Percentiles rank a stretch among this genome's conserved stretches.
These are phyloP conservation scores for Thereva nobilitata DNA, from an alignment of 2,888 invertebrate genomes.

Conservation along the genomic window DNA sequence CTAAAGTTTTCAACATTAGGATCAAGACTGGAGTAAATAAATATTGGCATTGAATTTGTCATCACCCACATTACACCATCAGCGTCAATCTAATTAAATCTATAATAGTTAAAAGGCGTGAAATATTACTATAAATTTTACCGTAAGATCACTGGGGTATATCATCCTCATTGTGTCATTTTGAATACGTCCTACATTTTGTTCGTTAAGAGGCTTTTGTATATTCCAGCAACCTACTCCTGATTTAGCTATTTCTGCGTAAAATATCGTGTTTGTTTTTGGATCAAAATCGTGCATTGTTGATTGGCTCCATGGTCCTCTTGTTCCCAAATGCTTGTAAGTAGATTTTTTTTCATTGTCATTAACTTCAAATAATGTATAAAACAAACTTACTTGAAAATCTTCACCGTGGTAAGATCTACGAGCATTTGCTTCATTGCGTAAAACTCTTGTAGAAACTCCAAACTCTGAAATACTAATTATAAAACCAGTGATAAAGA, in stretches of 20 bases:
- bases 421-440: constrained; percentile 62
- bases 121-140: constrained; percentile 45
- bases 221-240: constrained; percentile 79
- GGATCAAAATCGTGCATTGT: constrained; percentile 71
- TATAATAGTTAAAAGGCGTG: background rate
- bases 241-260: constrained; percentile 70
- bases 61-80: constrained; percentile 70
- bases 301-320: constrained; percentile 68
- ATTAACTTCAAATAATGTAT: background rate
- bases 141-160: constrained; percentile 71
- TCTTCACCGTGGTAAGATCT: constrained; percentile 62
- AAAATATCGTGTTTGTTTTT: constrained; percentile 67
- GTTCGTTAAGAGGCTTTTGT: constrained; percentile 58
- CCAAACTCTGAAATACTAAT: constrained; percentile 69
- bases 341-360: constrained; percentile 3
- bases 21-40: constrained; percentile 67
- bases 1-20: constrained; percentile 67
- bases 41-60: constrained; percentile 69
- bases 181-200: constrained; percentile 64
- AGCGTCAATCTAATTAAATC: constrained; percentile 60
- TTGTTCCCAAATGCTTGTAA: constrained; percentile 63
- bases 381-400: constrained; percentile 57
- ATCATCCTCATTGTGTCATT: constrained; percentile 66
- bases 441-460: constrained; percentile 68
- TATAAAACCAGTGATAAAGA: background rate